phyloP scores from a whole-genome alignment of 2,888 invertebrate species.

The Heteropelma amictum region DNA sequence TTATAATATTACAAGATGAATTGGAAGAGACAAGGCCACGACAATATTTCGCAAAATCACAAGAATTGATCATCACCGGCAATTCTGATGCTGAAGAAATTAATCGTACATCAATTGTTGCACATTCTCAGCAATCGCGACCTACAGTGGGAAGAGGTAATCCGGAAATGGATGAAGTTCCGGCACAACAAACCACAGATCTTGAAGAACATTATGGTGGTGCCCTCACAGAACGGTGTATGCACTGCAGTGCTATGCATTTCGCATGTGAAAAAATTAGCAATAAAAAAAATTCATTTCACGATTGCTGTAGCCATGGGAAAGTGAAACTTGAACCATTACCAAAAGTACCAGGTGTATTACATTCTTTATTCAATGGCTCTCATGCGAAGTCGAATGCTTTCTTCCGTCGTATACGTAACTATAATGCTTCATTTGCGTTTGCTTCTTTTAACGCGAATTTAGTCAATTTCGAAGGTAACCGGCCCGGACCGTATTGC shows the following conservation, averaged over 20 bases:
- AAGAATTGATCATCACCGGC: no score
- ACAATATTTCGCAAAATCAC: no score
- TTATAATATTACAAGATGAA: no score
- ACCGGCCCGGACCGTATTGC: no score
- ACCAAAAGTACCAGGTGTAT: slow-evolving; percentile 26
- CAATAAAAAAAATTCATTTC: slow-evolving; percentile 37
- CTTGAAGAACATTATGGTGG: slow-evolving; percentile 46
- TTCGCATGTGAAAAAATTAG: slow-evolving; percentile 35
- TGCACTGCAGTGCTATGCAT: slow-evolving; percentile 46
- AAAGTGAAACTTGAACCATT: slow-evolving; percentile 30
- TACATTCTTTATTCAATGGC: slow-evolving; percentile 32
- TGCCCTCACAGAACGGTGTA: slow-evolving; percentile 24
- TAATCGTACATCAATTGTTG: no score
- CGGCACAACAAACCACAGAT: no score
- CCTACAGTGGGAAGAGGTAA: no score
- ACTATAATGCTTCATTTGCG: slow-evolving; percentile 48
- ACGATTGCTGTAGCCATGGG: slow-evolving; percentile 47
- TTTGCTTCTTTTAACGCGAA: slow-evolving; percentile 56
- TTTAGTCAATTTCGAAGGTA: slow-evolving; percentile 42
- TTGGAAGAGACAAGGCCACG: no score
- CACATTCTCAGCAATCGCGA: no score
- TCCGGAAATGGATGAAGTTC: no score
- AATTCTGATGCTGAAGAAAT: no score
- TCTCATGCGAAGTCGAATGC: slow-evolving; percentile 35
- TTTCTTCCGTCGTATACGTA: slow-evolving; percentile 41